Evolutionary conservation across 2,888 invertebrate genomes (phyloP).

Genomic region (Tyria jacobaeae): DNA sequence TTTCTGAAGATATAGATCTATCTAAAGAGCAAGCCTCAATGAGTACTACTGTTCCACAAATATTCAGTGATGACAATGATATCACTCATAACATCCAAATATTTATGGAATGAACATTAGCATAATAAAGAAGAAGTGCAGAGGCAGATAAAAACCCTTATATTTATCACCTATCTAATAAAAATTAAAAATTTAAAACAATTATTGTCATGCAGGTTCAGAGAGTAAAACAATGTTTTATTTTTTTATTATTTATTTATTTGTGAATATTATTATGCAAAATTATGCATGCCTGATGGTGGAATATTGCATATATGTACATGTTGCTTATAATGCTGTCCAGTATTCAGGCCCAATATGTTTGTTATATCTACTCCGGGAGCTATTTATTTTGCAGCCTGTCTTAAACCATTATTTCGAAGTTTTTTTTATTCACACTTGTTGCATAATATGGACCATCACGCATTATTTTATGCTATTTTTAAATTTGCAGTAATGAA

Average conservation of each 20-base stretch:
- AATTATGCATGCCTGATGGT: too few species aligned
- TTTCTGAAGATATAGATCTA: slow-evolving; percentile 39
- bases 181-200: too few species aligned
- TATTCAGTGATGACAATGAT: slow-evolving; percentile 2
- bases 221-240: not conserved
- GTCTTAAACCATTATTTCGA: not conserved
- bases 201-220: too few species aligned
- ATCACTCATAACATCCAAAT: not conserved
- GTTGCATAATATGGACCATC: too few species aligned
- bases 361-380: too few species aligned
- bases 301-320: too few species aligned
- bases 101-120: not conserved
- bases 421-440: not conserved
- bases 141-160: not conserved
- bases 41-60: not conserved
- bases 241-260: too few species aligned
- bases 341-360: too few species aligned
- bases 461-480: too few species aligned
- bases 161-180: too few species aligned
- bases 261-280: too few species aligned
- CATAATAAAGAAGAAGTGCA: not conserved
- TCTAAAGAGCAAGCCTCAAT: slow-evolving; percentile 11
- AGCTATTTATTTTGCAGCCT: not conserved
- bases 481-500: too few species aligned
- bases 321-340: not conserved